A percentile compares a stretch with the other conserved stretches of the same genome.
Evolutionary conservation across 2,888 invertebrate species (phyloP).

Genomic region (Meiosimyza decipiens): DNA sequence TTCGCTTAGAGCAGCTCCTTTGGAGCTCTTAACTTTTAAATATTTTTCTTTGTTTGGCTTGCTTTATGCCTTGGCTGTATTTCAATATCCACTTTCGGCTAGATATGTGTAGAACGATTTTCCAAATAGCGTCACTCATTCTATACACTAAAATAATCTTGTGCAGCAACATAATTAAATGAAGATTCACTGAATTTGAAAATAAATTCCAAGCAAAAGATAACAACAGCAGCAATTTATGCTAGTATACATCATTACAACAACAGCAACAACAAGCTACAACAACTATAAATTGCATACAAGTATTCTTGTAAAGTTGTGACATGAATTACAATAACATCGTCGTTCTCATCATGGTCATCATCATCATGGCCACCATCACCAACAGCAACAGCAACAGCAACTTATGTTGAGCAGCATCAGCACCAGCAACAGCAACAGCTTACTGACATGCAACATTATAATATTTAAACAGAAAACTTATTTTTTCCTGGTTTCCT

Average conservation of each 20-base stretch:
- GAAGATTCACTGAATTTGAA: slow-evolving; percentile 24
- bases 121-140: no score
- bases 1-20: no score
- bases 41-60: no score
- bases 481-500: neutral
- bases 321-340: slow-evolving; percentile 12
- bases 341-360: neutral
- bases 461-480: neutral
- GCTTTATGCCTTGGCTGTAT: no score
- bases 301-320: neutral
- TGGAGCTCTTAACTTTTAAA: no score
- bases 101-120: no score
- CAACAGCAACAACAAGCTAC: neutral
- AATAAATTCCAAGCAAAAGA: slow-evolving; percentile 12
- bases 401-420: neutral
- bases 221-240: slow-evolving; percentile 6
- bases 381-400: no score
- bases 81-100: no score
- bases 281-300: neutral
- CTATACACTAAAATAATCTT: neutral
- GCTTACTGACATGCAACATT: neutral
- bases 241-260: neutral
- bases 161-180: slow-evolving; percentile 18
- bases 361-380: no score
- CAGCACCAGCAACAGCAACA: neutral